phyloP scores from a whole-genome alignment of 1,140 invertebrate genomes.

The Araneus ventricosus region DNA sequence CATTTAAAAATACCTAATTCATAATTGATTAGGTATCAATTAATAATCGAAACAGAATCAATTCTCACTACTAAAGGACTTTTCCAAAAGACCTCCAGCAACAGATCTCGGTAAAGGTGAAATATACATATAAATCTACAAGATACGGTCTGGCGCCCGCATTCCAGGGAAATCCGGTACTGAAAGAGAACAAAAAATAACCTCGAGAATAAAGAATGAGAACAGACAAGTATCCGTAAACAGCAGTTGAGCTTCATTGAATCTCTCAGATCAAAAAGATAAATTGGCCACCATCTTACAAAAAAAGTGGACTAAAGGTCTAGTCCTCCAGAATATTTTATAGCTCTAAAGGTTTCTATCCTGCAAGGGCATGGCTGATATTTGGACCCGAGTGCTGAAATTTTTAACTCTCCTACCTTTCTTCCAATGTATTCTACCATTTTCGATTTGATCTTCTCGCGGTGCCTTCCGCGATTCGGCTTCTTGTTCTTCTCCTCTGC shows the following conservation, averaged over 20 bases:
- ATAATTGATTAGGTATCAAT: no score
- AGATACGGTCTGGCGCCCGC: no score
- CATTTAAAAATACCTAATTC: no score
- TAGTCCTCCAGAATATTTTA: no score
- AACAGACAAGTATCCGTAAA: conserved; percentile 25
- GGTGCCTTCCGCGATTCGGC: not conserved
- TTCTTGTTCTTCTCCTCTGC: not conserved
- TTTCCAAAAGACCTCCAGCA: no score
- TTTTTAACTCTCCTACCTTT: not conserved
- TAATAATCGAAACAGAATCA: no score
- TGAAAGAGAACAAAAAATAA: not conserved
- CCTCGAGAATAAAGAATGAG: not conserved
- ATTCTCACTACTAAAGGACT: no score
- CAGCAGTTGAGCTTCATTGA: conserved; percentile 4
- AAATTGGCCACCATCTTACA: not conserved
- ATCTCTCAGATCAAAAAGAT: not conserved
- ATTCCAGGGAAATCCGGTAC: not conserved
- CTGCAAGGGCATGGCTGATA: not conserved
- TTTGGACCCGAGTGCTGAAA: not conserved
- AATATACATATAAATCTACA: not conserved
- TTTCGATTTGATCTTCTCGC: not conserved
- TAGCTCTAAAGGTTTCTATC: not conserved
- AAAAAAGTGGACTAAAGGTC: not conserved
- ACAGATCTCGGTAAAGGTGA: not conserved
- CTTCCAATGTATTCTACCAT: no score